A percentile compares a stretch with the other conserved stretches of the same genome.
phyloP scores from a whole-genome alignment of 1,140 invertebrate genomes.

The Cydia amplana region DNA sequence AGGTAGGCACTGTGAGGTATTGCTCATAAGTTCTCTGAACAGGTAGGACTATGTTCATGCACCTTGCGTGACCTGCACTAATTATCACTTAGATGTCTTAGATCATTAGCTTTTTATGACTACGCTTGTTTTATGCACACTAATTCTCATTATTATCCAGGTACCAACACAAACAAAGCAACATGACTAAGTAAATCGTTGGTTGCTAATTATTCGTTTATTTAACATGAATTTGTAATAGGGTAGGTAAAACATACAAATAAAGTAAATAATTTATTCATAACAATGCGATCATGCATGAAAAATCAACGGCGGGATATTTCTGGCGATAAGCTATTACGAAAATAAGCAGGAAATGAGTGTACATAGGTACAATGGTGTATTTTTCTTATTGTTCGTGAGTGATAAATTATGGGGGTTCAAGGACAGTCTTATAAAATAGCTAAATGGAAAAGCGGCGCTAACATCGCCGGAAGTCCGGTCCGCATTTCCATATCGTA shows the following conservation, averaged over 20 bases:
- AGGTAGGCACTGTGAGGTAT: neutral
- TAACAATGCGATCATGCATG: neutral
- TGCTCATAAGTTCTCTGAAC: neutral
- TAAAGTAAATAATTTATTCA: neutral
- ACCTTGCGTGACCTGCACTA: constrained; percentile 4
- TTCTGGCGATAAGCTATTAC: constrained; percentile 25
- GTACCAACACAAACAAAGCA: neutral
- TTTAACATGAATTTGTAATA: neutral
- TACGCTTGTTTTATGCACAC: neutral
- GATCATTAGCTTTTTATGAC: constrained; percentile 11
- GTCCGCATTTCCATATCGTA: constrained; percentile 57
- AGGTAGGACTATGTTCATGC: neutral
- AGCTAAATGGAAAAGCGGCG: constrained; percentile 23
- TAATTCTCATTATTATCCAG: constrained; percentile 8
- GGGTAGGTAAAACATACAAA: neutral
- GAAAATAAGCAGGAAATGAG: constrained; percentile 26
- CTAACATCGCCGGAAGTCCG: constrained; percentile 57
- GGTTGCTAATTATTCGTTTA: neutral
- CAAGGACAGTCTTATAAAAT: constrained; percentile 26
- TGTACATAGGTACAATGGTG: constrained; percentile 5
- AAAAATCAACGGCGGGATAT: constrained; percentile 13
- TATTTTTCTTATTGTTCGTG: constrained; percentile 25
- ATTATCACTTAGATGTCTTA: constrained; percentile 1
- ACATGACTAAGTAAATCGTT: neutral
- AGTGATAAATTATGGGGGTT: constrained; percentile 26